Percentiles rank a stretch among this genome's conserved stretches.
phyloP scores from a whole-genome alignment of 2,888 invertebrate genomes.

The Lasius fuliginosus region DNA sequence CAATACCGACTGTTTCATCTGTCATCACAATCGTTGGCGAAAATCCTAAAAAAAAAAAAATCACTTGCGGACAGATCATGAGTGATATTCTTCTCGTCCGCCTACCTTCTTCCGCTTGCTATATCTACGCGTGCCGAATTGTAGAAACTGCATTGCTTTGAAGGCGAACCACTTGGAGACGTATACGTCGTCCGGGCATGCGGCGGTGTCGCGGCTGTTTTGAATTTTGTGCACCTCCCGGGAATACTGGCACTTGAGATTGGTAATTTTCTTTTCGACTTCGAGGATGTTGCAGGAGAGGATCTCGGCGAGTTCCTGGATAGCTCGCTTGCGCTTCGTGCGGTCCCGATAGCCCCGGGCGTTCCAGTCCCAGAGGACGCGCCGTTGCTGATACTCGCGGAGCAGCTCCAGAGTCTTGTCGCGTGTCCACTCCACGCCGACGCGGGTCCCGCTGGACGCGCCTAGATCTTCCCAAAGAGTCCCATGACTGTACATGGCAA shows the following conservation, averaged over 20 bases:
- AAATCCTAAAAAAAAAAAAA: neutral
- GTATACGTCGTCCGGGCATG: slow-evolving; percentile 78
- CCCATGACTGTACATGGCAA: slow-evolving; percentile 69
- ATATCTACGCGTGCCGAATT: slow-evolving; percentile 79
- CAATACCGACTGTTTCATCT: neutral
- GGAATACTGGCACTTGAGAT: slow-evolving; percentile 80
- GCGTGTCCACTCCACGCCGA: slow-evolving; percentile 80
- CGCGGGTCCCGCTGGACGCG: slow-evolving; percentile 62
- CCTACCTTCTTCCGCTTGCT: slow-evolving; percentile 79
- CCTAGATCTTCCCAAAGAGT: slow-evolving; percentile 65
- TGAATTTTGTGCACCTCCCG: slow-evolving; percentile 81
- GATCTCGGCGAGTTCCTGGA: slow-evolving; percentile 79
- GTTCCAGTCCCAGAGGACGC: slow-evolving; percentile 81
- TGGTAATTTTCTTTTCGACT: slow-evolving; percentile 80
- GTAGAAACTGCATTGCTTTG: slow-evolving; percentile 80
- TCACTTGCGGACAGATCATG: no score
- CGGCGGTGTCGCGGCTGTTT: slow-evolving; percentile 77
- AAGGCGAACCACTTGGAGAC: slow-evolving; percentile 82
- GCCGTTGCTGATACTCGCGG: slow-evolving; percentile 78
- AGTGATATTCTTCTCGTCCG: slow-evolving; percentile 8
- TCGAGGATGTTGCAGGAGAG: slow-evolving; percentile 79
- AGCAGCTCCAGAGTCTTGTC: slow-evolving; percentile 79
- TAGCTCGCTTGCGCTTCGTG: slow-evolving; percentile 77
- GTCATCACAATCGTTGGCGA: neutral
- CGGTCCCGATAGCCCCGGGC: slow-evolving; percentile 79